phyloP scores from a whole-genome alignment of 1,140 invertebrate genomes.

The Laupala kohalensis region DNA sequence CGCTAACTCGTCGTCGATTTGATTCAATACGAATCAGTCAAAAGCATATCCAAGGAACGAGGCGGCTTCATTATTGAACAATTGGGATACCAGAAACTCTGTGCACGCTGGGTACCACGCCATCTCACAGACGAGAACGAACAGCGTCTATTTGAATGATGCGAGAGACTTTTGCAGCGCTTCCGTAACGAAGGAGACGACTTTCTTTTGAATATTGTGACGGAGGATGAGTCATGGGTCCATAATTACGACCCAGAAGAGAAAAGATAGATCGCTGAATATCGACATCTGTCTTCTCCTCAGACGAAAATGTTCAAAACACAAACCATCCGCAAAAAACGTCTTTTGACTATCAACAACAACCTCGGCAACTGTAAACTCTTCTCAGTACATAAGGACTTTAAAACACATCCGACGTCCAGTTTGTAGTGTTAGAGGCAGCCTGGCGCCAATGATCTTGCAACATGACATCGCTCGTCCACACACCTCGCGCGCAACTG shows the following conservation, averaged over 20 bases:
- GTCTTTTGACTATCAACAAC: background rate
- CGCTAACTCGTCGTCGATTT: background rate
- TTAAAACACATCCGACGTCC: background rate
- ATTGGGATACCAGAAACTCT: background rate
- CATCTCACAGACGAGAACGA: background rate
- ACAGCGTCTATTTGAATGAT: background rate
- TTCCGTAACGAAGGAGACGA: background rate
- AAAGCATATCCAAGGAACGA: background rate
- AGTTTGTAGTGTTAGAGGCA: background rate
- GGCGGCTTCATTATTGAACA: background rate
- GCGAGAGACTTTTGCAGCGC: background rate
- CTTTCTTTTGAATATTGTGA: background rate
- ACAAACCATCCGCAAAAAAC: background rate
- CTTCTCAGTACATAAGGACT: background rate
- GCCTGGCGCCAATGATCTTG: background rate
- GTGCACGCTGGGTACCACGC: background rate
- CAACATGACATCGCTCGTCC: slow-evolving; percentile 10
- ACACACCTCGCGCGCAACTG: slow-evolving; percentile 1
- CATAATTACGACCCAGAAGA: background rate
- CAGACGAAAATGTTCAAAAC: background rate
- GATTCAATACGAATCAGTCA: background rate
- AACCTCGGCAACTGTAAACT: background rate
- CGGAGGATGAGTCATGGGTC: background rate
- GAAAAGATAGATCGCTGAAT: background rate
- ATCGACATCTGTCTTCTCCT: background rate